Evolutionary conservation across 2,797 vertebrate species (phyloP), one percentile per base, ranked within the genome.

Genomic region (Schizopygopsis malacanthus): DNA sequence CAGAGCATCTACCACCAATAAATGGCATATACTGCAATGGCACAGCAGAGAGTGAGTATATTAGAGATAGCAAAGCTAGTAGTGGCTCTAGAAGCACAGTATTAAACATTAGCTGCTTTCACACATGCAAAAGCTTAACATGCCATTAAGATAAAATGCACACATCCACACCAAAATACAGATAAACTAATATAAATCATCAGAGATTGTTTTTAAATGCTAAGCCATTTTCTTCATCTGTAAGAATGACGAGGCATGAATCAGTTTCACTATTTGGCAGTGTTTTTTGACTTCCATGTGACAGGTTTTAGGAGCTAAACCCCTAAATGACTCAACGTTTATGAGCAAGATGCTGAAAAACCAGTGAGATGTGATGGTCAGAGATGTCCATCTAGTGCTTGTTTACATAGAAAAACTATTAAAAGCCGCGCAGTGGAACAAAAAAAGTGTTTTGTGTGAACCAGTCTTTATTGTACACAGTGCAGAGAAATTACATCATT

Each of bases 41-140:
- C 8, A 67, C 86, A 45, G 33, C 87, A 25, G 85, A 84, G 2
- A 88, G 93, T 93, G 91, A 94, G 94, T 93, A 93, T 79, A 43
- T 28, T 25, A 25, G 39, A 18, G 12, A 25, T 67, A 52, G 33
- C 65, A 43, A 37, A 70, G 7, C 54, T 79, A 75, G 69, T 63
- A 54, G 47, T 50, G 10, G 13, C 59, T n/a, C 15, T 79, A 45
- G 39, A 79, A 43, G n/a, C 39, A 47, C 20, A 41, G 20, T 70
- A 54, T 80, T 12, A 47, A 79, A 12, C 78, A 79, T 65, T 59
- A 61, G 76, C 54, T 8, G 39, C 50, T 54, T 43, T 41, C 13
- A 41, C 22, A 61, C 20, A 39, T 22, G 4, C 5, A 37, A 37
- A 76, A 15, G 39, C 11, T 43, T 43, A 76, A 37, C 18, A 3